Evolutionary conservation across 2,888 invertebrate genomes (phyloP), one percentile per base, ranked within the genome.

Genomic region (Linnaemya tessellans): DNA sequence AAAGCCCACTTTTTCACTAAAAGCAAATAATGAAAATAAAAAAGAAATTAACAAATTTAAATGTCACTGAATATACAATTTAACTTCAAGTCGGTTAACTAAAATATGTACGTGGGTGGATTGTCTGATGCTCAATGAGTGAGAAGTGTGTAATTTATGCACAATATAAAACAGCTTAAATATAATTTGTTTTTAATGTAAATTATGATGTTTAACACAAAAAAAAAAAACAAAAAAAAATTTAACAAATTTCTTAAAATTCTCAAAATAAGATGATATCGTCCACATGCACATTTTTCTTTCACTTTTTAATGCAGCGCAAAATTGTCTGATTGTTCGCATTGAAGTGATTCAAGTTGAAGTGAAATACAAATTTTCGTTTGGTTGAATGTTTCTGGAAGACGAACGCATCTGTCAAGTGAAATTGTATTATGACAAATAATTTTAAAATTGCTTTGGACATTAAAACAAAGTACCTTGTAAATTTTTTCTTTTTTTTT

Each of bases 381-480:
- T 58, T 30, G 7, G 25, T 25, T 58, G 8, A 49, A 18, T 49
- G 2, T 41, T 30, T 25, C 30, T 56, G 5, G 46, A 1, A 22
- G 68, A 46, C 41, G 62, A 54, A 22, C 38, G 65, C 74, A 68
- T 67, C 73, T 80, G 80, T 74, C 80, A 80, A 67, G 49, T 74
- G 13, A 51, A 68, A 80, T 74, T 58, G 38, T 43, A 60, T 68
- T 67, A 41, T 67, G 80, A 80, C 80, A 80, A 80, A 80, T 80
- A 80, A 67, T 74, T 74, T 80, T 56, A 68, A 67, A 80, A 74
- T 67, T 80, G 41, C 49, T 80, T 74, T 80, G 74, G 74, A 51
- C 60, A 54, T 18, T 62, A 49, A 51, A 54, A 46, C 20, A 51
- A 3, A 43, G 51, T 74, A 67, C 51, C 43, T 74, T 60, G 51